Base-by-base conservation (phyloP, 1,140 invertebrate species). In the Popillia japonica region DNA sequence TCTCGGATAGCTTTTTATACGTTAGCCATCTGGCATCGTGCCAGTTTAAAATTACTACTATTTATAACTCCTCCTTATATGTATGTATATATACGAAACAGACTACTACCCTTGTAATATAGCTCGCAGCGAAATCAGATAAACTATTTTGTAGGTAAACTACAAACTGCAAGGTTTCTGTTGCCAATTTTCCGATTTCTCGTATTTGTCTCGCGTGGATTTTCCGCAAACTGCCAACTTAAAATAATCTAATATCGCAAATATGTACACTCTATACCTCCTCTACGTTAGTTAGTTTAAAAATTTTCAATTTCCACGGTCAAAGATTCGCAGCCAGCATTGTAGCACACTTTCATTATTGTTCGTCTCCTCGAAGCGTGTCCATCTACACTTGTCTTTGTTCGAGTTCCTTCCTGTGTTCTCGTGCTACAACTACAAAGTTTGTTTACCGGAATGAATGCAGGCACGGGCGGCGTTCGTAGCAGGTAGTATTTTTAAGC, bases 301-400 rank as follows among this genome's bases (percentile, higher is more conserved):
- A n/a, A n/a, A n/a, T n/a, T n/a, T 64, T 27, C 61, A 64, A 64
- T 6, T 64, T 64, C 61, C 61, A 64, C 61, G 61, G 61, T 64
- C 61, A 9, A 64, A 64, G 22, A 64, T 64, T 64, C 61, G 11
- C 17, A 27, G 4, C 22, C 61, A 20, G 8, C 59, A n/a, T n/a
- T n/a, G n/a, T n/a, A n/a, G n/a, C n/a, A n/a, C n/a, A n/a, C n/a
- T n/a, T n/a, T n/a, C 61, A 20, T 64, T 22, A 64, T 64, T 64
- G 23, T 64, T 64, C 61, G 11, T 64, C 17, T 23, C 61, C 22
- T 9, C 61, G 17, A 64, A 64, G 61, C 61, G 17, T 64, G 61
- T 64, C 61, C 61, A 64, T 64, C 61, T 64, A 64, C 61, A 64
- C 61, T 64, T 64, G 61, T 64, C 61, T 64, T 64, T 64, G 61